Conservation (phyloP, 2,888 invertebrate genomes). For the Amphipoea oculea region DNA sequence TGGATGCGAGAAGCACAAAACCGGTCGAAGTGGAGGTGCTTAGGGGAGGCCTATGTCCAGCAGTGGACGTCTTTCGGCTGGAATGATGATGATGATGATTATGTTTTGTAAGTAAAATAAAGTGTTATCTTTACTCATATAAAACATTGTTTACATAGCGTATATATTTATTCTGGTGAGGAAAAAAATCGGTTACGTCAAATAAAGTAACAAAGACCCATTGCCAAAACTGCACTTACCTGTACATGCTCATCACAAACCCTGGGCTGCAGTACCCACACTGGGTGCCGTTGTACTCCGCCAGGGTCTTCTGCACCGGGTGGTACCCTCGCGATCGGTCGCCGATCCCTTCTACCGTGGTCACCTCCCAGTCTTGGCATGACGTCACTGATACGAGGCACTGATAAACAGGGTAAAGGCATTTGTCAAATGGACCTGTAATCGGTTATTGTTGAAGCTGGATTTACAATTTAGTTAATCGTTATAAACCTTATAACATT, state of each 20-base stretch:
- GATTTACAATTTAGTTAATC: background rate
- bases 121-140: background rate
- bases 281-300: constrained; percentile 92
- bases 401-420: constrained; percentile 72
- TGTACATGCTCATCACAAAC: constrained; percentile 94
- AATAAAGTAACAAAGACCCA: too few species aligned
- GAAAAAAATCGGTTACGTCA: background rate
- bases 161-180: background rate
- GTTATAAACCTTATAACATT: background rate
- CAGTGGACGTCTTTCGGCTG: too few species aligned
- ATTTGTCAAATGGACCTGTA: background rate
- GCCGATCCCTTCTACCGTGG: constrained; percentile 93
- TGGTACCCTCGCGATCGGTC: constrained; percentile 91
- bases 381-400: constrained; percentile 91
- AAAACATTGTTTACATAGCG: background rate
- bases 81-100: too few species aligned
- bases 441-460: background rate
- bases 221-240: constrained; percentile 65
- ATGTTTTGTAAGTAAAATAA: background rate
- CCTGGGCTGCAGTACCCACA: constrained; percentile 94
- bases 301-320: constrained; percentile 91
- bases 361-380: constrained; percentile 92
- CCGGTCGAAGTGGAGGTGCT: too few species aligned
- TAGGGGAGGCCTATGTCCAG: too few species aligned
- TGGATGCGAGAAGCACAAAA: too few species aligned